Base-by-base conservation (phyloP, 2,113 vertebrate species). In the Ptychochromis oligacanthus region DNA sequence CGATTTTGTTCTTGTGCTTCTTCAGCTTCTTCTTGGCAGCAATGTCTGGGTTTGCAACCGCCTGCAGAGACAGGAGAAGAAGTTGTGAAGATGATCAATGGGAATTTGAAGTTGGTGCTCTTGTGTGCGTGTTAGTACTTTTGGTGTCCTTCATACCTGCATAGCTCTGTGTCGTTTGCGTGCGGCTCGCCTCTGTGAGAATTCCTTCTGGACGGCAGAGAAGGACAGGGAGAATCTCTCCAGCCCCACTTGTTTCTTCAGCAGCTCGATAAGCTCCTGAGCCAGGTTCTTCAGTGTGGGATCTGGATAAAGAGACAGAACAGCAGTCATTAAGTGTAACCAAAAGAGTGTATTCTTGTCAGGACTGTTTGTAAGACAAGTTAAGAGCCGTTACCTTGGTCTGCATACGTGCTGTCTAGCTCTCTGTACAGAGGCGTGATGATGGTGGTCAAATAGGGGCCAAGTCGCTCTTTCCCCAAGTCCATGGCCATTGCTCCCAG, bases 1-100 rank as follows among this genome's bases (percentile, higher is more conserved):
- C 97, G 0, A 93, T 96, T 95, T 99, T 99, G 88, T 96, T 99
- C 89, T 96, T 97, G 83, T 99, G 97, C 89, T 97, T 98, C 93
- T 99, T 99, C 31, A 99, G 82, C 88, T 99, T 99, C 91, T 96
- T 99, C 94, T 96, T 97, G 18, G 98, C 98, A 57, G 98, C 98
- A 13, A 99, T 88, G n/a, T 98, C 98, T 1, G 98, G 98, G 91
- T 99, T 98, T 1, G 96, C 95, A 34, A 99, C 98, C 52, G 97
- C 96, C 98, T 99, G 67, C 0, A 31, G 20, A 64, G 12, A 76
- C 3, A 55, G 13, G 18, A 75, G 2, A 36, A 28, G 28, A 36
- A 38, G 52, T n/a, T 26, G 34, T 64, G 17, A 40, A 36, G 59
- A 62, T 7, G 1, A 2, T 79, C 7, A 3, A 55, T 2, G 9